Base-by-base conservation (phyloP, 2,888 invertebrate genomes). In the Drosophila leonis region DNA sequence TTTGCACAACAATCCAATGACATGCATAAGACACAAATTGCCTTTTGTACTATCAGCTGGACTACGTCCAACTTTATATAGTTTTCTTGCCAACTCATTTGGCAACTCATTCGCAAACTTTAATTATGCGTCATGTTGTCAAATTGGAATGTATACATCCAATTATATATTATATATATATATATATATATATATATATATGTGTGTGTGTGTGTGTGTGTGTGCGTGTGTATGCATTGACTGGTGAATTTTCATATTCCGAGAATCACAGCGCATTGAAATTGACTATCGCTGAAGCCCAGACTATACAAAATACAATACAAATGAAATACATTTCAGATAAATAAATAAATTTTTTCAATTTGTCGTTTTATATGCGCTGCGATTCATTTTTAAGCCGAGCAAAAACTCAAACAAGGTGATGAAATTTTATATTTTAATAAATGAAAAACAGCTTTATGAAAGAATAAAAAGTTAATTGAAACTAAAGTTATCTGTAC, bases 71-170 rank as follows among this genome's bases (percentile, higher is more conserved):
- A 83, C 20, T 56, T n/a, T 27, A 55, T 44, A 46, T n/a, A 54
- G 31, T 56, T 71, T 69, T 54, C 27, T 67, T 71, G 82, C 79
- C 82, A 72, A 84, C 49, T 62, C 49, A 77, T 67, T 83, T 89
- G 88, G 78, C 84, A 81, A 24, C 24, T 24, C 55, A 60, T 66
- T 42, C 37, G 52, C 72, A 46, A 54, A 64, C 65, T 68, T 70
- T 82, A 90, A 88, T 83, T 82, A 75, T 88, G 82, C 90, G 69
- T 70, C 75, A 83, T 24, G 74, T 61, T 80, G 82, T 73, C 87
- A 60, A 54, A 42, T 63, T 33, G 49, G 20, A 44, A 27, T 39
- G 49, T 29, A 60, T 27, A 61, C 31, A 20, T 20, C 0, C 12
- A 44, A 20, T 6, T 15, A 54, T 39, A 20, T 27, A 10, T 18